Conservation (phyloP, 2,113 vertebrate genomes). For the Anhinga rufa region DNA sequence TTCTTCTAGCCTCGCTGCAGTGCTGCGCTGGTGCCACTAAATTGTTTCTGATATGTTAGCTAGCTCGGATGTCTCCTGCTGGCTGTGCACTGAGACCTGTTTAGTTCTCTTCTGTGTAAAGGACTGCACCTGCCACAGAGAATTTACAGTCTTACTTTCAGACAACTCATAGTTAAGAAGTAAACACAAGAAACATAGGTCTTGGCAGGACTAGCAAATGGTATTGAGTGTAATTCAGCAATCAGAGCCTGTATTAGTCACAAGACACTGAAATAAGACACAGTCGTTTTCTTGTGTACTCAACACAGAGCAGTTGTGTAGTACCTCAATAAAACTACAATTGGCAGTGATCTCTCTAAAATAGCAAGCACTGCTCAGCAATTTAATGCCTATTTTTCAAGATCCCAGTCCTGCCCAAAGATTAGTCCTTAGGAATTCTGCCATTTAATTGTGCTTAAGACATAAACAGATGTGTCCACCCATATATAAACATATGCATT, state of each 20-base stretch:
- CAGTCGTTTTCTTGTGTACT: neutral
- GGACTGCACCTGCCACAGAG: neutral
- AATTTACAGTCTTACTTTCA: neutral
- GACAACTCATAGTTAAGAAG: neutral
- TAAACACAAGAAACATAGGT: neutral
- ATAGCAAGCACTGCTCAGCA: neutral
- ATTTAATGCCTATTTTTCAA: neutral
- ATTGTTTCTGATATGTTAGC: fast-evolving
- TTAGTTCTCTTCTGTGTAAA: neutral
- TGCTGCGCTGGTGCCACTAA: no score
- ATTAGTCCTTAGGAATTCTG: neutral
- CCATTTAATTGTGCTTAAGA: neutral
- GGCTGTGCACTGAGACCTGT: neutral
- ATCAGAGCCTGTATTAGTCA: neutral
- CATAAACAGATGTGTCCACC: neutral
- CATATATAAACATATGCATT: neutral
- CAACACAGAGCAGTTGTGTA: neutral
- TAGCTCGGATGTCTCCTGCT: neutral
- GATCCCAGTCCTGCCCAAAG: neutral
- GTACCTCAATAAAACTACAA: neutral
- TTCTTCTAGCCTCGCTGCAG: neutral
- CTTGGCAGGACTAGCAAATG: neutral
- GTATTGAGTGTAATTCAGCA: neutral
- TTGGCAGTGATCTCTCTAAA: neutral
- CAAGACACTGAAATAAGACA: neutral